These are phyloP conservation scores for Campoplex capitator DNA, from an alignment of 2,888 invertebrate species.

Conservation along the genomic window DNA sequence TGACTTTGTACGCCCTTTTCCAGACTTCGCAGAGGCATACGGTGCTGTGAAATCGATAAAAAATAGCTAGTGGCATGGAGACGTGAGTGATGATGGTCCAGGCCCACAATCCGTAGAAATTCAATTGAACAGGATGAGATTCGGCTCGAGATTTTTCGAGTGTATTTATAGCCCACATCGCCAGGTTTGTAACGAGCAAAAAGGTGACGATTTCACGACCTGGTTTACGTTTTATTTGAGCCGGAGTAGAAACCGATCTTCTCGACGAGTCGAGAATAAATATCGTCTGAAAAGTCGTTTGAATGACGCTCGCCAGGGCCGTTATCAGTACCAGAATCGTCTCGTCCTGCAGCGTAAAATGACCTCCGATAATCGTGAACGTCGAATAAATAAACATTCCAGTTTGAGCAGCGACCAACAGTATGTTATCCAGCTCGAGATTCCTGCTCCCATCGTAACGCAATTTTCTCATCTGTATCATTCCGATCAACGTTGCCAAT, in stretches of 20 bases:
- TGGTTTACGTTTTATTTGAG: slow-evolving; percentile 94
- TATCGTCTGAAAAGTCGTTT: slow-evolving; percentile 95
- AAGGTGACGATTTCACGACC: slow-evolving; percentile 97
- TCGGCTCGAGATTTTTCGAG: slow-evolving; percentile 96
- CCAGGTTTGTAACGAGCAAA: slow-evolving; percentile 94
- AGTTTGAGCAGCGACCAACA: slow-evolving; percentile 96
- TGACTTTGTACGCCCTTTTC: slow-evolving; percentile 97
- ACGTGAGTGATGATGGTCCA: slow-evolving; percentile 98
- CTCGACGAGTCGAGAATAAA: slow-evolving; percentile 96
- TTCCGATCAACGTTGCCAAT: slow-evolving; percentile 93
- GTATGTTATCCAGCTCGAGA: slow-evolving; percentile 94
- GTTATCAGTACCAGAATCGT: slow-evolving; percentile 93
- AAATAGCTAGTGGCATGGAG: slow-evolving; percentile 96
- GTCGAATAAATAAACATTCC: slow-evolving; percentile 97
- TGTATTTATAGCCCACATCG: slow-evolving; percentile 98
- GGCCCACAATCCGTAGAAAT: slow-evolving; percentile 97
- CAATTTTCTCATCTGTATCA: slow-evolving; percentile 93
- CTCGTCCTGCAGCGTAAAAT: slow-evolving; percentile 93
- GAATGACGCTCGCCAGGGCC: slow-evolving; percentile 93
- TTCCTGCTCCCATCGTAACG: slow-evolving; percentile 94
- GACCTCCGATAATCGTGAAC: slow-evolving; percentile 96
- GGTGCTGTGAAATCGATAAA: slow-evolving; percentile 97
- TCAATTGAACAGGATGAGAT: slow-evolving; percentile 95
- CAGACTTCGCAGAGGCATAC: slow-evolving; percentile 98
- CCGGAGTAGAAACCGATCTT: slow-evolving; percentile 92